These are phyloP conservation scores for Timandra comae DNA, from an alignment of 2,888 invertebrate genomes.

Conservation along the genomic window DNA sequence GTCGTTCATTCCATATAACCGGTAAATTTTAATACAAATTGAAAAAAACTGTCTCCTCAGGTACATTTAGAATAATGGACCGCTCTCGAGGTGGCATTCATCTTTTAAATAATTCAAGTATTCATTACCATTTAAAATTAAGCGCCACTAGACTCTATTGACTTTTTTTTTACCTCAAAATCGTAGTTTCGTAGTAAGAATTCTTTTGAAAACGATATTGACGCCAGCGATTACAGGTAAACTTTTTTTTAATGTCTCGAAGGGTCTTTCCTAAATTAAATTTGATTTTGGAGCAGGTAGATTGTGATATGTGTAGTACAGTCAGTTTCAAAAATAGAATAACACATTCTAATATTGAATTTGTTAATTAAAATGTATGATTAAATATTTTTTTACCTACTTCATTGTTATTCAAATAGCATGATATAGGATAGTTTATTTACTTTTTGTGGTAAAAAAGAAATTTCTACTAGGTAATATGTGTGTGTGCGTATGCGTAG, in stretches of 20 bases:
- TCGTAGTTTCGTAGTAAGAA: conserved; percentile 66
- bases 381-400: no score
- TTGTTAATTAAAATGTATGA: no score
- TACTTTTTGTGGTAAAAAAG: no score
- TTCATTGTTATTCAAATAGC: no score
- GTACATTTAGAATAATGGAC: conserved; percentile 28
- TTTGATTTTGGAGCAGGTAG: conserved; percentile 28
- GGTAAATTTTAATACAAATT: conserved; percentile 12
- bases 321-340: no score
- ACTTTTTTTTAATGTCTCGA: conserved; percentile 33
- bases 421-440: no score
- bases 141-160: conserved; percentile 62
- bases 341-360: no score
- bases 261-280: conserved; percentile 50
- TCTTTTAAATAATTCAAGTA: conserved; percentile 37
- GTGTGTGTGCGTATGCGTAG: no score
- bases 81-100: conserved; percentile 43
- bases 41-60: conserved; percentile 12
- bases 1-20: conserved; percentile 38
- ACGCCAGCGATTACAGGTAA: conserved; percentile 47
- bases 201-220: conserved; percentile 39
- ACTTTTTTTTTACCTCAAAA: conserved; percentile 36
- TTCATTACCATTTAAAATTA: conserved; percentile 41
- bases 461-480: no score
- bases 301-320: conserved; percentile 23